phyloP scores from a whole-genome alignment of 1,140 invertebrate species.

The Mya arenaria region DNA sequence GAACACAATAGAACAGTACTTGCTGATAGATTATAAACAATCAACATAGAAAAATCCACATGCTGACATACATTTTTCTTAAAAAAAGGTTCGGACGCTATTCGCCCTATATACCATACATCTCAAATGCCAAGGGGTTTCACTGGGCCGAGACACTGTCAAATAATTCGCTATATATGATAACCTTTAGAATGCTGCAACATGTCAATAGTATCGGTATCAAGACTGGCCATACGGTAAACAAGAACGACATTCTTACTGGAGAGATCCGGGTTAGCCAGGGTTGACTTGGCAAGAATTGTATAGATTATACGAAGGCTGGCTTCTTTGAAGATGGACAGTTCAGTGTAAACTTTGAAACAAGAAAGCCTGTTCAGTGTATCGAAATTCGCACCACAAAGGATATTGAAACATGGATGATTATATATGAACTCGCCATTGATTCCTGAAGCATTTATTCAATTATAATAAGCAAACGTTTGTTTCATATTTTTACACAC shows the following conservation, averaged over 20 bases:
- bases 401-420: constrained; percentile 42
- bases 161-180: constrained; percentile 31
- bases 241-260: constrained; percentile 25
- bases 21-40: neutral
- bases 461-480: neutral
- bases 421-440: constrained; percentile 51
- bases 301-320: constrained; percentile 1
- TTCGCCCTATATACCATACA: constrained; percentile 47
- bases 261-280: constrained; percentile 5
- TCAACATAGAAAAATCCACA: constrained; percentile 40
- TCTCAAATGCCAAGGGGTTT: neutral
- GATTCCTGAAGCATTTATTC: neutral
- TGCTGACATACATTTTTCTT: constrained; percentile 42
- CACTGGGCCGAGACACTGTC: constrained; percentile 51
- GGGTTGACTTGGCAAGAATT: neutral
- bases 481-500: neutral
- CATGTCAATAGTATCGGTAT: constrained; percentile 48
- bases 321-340: constrained; percentile 13
- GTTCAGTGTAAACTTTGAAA: constrained; percentile 3
- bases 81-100: constrained; percentile 36
- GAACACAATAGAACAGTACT: constrained; percentile 1
- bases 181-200: constrained; percentile 38
- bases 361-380: constrained; percentile 13
- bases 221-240: constrained; percentile 33
- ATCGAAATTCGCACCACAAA: constrained; percentile 35